Evolutionary conservation across 1,140 invertebrate species (phyloP), one percentile per base, ranked within the genome.

Genomic region (Trichomalopsis sarcophagae): DNA sequence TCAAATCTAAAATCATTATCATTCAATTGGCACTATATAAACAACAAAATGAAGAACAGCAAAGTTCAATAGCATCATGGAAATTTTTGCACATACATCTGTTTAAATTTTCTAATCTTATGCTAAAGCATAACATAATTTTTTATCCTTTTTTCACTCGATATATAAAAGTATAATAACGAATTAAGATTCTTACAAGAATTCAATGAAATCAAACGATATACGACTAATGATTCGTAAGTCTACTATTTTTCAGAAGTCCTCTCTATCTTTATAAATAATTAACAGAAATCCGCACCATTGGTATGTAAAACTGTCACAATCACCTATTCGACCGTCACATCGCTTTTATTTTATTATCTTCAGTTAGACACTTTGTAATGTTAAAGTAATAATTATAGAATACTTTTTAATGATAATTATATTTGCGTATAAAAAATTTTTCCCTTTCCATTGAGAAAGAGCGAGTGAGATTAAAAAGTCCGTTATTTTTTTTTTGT

Each of bases 291-390:
- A 82, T 78, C 33, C 62, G 79, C 84, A 85, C 79, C 80, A 83
- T 86, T 47, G 47, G 50, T 86, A 81, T 81, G 66, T 80, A 87
- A 88, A 88, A 88, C 79, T 88, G 88, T 88, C 90, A 89, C 90
- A 91, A 90, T 89, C 90, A 90, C 85, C 87, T 89, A 87, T 87
- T 86, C 81, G 88, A 85, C 33, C 55, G 82, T 87, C 84, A 69
- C 76, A 87, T 87, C 69, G 86, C 86, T 89, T 88, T 81, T n/a
- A 55, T 30, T 85, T 23, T 85, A 82, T 78, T 21, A 74, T 47
- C 36, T 82, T 83, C 23, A 44, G 40, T 82, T 86, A 73, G 44
- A 79, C 1, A 73, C 21, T 86, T 73, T 79, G 4, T 77, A 82
- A 86, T 74, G 11, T 81, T 86, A 82, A 86, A 80, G 71, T 80